Percentiles rank a stretch among this genome's conserved stretches.
These are phyloP conservation scores for Drosophila maculinotata DNA, from an alignment of 2,888 invertebrate species.

Conservation along the genomic window DNA sequence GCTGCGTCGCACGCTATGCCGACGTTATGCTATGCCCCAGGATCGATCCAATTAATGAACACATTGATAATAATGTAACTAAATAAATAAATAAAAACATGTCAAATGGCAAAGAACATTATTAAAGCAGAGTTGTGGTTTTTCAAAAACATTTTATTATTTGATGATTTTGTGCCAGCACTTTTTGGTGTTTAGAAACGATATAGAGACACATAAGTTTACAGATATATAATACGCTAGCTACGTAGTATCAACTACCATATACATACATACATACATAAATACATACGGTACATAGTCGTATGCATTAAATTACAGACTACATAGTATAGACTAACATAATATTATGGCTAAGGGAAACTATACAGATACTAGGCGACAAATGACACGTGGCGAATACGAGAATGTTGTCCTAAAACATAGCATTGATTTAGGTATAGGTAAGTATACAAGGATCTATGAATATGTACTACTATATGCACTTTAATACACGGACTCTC, in stretches of 20 bases:
- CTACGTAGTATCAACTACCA: slow-evolving; percentile 36
- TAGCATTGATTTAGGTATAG: slow-evolving; percentile 42
- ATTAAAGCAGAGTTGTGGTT: too few relatives aligned
- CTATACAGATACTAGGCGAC: slow-evolving; percentile 61
- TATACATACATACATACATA: slow-evolving; percentile 38
- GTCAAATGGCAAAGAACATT: too few relatives aligned
- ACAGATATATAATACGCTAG: slow-evolving; percentile 58
- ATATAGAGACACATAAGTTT: slow-evolving; percentile 67
- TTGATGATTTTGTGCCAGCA: slow-evolving; percentile 82
- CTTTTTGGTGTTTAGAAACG: slow-evolving; percentile 82
- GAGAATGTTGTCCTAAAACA: slow-evolving; percentile 57
- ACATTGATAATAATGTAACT: too few relatives aligned
- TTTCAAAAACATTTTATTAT: slow-evolving; percentile 72
- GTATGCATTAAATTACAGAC: slow-evolving; percentile 18
- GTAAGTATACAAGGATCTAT: slow-evolving; percentile 32
- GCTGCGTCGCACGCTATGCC: not conserved
- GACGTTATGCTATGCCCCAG: not conserved
- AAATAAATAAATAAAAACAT: too few relatives aligned
- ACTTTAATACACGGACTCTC: slow-evolving; percentile 55
- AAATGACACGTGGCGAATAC: slow-evolving; percentile 55
- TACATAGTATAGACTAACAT: slow-evolving; percentile 35
- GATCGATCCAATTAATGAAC: not conserved
- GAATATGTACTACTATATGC: slow-evolving; percentile 48
- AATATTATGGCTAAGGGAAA: slow-evolving; percentile 52
- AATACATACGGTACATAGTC: too few relatives aligned